Percentiles rank a stretch among this genome's conserved stretches.
Evolutionary conservation across 2,113 vertebrate genomes (phyloP).

Genomic region (Sisor rabdophorus): DNA sequence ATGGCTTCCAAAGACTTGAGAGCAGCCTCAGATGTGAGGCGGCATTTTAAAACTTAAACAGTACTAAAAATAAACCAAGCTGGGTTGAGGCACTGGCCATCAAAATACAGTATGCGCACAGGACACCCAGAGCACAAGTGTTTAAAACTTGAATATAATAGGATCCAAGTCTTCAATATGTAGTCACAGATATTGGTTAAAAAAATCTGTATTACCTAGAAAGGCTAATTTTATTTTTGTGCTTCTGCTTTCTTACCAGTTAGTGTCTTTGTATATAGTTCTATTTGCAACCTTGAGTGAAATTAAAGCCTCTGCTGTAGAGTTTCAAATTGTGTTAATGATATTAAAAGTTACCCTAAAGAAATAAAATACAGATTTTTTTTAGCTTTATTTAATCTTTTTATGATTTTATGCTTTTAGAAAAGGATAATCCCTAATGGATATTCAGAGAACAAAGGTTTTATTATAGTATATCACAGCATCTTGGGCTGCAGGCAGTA

Average conservation of each 20-base stretch:
- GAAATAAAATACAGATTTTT: neutral
- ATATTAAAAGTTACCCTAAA: neutral
- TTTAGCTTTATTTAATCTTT: neutral
- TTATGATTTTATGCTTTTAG: neutral
- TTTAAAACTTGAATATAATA: conserved; percentile 47
- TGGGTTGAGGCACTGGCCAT: conserved; percentile 45
- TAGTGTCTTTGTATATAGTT: neutral
- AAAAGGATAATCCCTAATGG: neutral
- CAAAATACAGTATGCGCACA: conserved; percentile 44
- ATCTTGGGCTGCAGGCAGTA: conserved; percentile 65
- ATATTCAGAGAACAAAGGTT: conserved; percentile 53
- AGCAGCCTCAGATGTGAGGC: conserved; percentile 62
- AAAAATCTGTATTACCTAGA: neutral
- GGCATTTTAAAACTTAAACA: conserved; percentile 49
- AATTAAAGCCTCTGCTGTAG: neutral
- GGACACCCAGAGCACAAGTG: conserved; percentile 41
- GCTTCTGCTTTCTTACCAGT: neutral
- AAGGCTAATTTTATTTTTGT: neutral
- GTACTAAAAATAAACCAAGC: conserved; percentile 70
- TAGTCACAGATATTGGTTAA: too few species aligned
- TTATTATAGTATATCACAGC: conserved; percentile 60
- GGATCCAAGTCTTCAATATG: conserved; percentile 33
- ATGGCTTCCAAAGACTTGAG: conserved; percentile 52
- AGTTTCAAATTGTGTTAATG: neutral
- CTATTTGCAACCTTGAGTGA: neutral